Base-by-base conservation (phyloP, 2,797 vertebrate genomes). In the Cygnus olor region DNA sequence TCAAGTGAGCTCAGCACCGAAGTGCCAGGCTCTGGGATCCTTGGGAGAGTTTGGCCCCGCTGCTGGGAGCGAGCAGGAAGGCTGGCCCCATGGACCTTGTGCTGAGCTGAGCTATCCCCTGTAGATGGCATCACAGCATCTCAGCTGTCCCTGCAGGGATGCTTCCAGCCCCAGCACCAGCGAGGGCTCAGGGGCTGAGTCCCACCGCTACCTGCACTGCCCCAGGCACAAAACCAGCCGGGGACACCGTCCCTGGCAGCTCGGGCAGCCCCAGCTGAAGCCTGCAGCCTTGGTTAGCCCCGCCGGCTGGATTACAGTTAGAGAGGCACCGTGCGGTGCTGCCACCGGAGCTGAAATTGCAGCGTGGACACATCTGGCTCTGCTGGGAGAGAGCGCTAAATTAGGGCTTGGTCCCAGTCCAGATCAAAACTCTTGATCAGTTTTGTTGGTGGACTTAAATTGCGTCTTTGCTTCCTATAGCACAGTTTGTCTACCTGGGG, bases 71-170 rank as follows among this genome's bases (percentile, higher is more conserved):
- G 20, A 47, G 51, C 21, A 84, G n/a, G 17, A 2, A 20, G 27
- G 20, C 21, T 11, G 64, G 54, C 32, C 51, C 86, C 4, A 2
- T 3, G 64, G 58, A 15, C 78, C 54, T 49, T 11, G 51, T 47
- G 81, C 93, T 27, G 85, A 60, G 78, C 81, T 34, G 79, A 7
- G 4, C 18, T 4, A 17, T 69, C n/a, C 88, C 94, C 91, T 93
- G 87, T 45, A 92, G 93, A 8, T 89, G 94, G 88, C 96, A 94
- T 77, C 87, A 3, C 91, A 82, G 61, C 91, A 57, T 90, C 73
- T 94, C 60, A 0, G 24, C 90, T 87, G 42, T 47, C 56, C 36
- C 47, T 16, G 47, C 69, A 3, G 69, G 44, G 85, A n/a, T 4
- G 32, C 19, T 60, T 34, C 76, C 6, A 17, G 17, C 58, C 47